phyloP scores from a whole-genome alignment of 2,888 invertebrate genomes.

The Stenodera caucasica region DNA sequence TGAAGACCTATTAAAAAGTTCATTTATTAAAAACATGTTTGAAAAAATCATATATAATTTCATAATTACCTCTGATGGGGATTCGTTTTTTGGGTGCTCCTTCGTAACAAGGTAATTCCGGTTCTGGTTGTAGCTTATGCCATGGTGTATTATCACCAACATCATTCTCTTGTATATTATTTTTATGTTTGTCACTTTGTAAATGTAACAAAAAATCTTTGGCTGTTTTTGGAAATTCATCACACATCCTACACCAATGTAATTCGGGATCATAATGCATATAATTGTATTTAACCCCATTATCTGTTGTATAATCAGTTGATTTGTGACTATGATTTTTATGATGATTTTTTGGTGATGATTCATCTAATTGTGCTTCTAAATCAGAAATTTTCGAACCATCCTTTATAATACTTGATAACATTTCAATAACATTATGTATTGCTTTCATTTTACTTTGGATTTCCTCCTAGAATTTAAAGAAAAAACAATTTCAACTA shows the following conservation, averaged over 20 bases:
- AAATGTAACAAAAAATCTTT: constrained; percentile 84
- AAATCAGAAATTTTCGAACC: constrained; percentile 59
- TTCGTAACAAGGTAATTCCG: constrained; percentile 70
- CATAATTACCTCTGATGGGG: constrained; percentile 73
- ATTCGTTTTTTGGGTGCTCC: constrained; percentile 75
- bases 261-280: constrained; percentile 87
- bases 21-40: not conserved
- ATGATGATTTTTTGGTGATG: constrained; percentile 46
- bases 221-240: constrained; percentile 83
- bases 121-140: constrained; percentile 66
- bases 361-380: constrained; percentile 40
- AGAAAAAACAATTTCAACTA: constrained; percentile 36
- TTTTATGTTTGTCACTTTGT: constrained; percentile 76
- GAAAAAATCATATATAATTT: not conserved
- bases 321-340: constrained; percentile 6
- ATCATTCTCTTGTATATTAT: constrained; percentile 62
- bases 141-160: constrained; percentile 75
- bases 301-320: constrained; percentile 3
- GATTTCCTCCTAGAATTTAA: constrained; percentile 66
- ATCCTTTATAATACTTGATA: constrained; percentile 82
- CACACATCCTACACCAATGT: constrained; percentile 88
- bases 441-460: constrained; percentile 80
- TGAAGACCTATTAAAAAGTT: constrained; percentile 68
- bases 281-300: constrained; percentile 65
- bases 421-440: constrained; percentile 85